Percentiles rank a stretch among this genome's conserved stretches.
These are phyloP conservation scores for Apostichopus japonicus DNA, from an alignment of 35 echinoderm and acorn worm genomes.

Conservation along the genomic window DNA sequence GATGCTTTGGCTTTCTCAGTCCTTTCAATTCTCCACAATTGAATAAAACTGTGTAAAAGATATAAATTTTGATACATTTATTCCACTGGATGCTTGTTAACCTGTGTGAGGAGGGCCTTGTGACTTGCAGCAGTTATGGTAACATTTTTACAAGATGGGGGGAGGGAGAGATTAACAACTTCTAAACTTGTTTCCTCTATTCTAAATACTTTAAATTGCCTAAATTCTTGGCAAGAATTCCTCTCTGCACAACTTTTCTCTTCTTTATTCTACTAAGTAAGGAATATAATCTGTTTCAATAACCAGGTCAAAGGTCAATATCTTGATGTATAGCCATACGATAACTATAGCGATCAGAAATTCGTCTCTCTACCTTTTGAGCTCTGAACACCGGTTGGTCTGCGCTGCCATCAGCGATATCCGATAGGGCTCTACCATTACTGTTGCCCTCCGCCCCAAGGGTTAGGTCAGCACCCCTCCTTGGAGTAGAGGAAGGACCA, in stretches of 20 bases:
- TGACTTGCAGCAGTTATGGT: too few species aligned
- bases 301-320: slow-evolving; percentile 26
- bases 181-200: too few species aligned
- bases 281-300: background rate
- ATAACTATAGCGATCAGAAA: slow-evolving; percentile 99
- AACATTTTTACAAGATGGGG: too few species aligned
- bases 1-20: background rate
- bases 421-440: background rate
- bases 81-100: too few species aligned
- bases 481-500: slow-evolving; percentile 46
- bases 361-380: slow-evolving; percentile 87
- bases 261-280: background rate
- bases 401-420: background rate
- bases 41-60: background rate
- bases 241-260: too few species aligned
- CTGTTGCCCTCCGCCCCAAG: slow-evolving; percentile 11
- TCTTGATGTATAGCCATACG: slow-evolving; percentile 90
- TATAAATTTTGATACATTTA: background rate
- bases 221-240: too few species aligned
- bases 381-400: slow-evolving; percentile 47
- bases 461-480: background rate
- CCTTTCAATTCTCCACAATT: background rate
- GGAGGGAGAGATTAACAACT: too few species aligned
- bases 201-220: too few species aligned
- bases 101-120: too few species aligned